phyloP scores from a whole-genome alignment of 2,797 vertebrate species.

The Lepidocolaptes lacrymiger region DNA sequence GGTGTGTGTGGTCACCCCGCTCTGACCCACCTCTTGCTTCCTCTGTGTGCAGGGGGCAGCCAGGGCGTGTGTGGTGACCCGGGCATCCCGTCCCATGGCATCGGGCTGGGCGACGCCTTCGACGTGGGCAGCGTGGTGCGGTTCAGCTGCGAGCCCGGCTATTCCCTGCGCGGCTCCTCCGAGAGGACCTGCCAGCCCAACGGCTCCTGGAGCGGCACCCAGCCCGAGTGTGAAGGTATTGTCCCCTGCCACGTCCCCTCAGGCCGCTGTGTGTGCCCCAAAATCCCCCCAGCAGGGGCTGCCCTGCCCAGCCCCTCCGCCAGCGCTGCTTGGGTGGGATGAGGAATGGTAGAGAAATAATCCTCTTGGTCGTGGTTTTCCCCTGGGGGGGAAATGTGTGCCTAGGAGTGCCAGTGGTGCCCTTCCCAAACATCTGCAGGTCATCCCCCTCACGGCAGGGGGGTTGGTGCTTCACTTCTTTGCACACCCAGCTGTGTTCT shows the following conservation, averaged over 20 bases:
- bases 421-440: background rate
- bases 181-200: constrained; percentile 88
- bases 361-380: fast-evolving
- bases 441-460: fast-evolving
- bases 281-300: background rate
- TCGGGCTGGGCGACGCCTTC: constrained; percentile 91
- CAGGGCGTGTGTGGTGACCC: constrained; percentile 90
- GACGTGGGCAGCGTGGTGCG: constrained; percentile 81
- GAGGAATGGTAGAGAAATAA: background rate
- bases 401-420: background rate
- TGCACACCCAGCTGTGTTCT: background rate
- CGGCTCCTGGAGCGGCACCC: constrained; percentile 88
- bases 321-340: background rate
- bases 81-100: constrained; percentile 89
- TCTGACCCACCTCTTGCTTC: no score
- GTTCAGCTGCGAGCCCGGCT: constrained; percentile 95
- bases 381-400: fast-evolving
- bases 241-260: fast-evolving
- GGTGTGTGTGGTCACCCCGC: no score
- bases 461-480: background rate
- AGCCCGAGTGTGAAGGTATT: constrained; percentile 94
- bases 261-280: background rate
- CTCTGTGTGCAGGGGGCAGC: constrained; percentile 81
- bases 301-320: background rate
- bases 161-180: constrained; percentile 86